Evolutionary conservation across 1,140 invertebrate species (phyloP).

Genomic region (Orchestia grillus): DNA sequence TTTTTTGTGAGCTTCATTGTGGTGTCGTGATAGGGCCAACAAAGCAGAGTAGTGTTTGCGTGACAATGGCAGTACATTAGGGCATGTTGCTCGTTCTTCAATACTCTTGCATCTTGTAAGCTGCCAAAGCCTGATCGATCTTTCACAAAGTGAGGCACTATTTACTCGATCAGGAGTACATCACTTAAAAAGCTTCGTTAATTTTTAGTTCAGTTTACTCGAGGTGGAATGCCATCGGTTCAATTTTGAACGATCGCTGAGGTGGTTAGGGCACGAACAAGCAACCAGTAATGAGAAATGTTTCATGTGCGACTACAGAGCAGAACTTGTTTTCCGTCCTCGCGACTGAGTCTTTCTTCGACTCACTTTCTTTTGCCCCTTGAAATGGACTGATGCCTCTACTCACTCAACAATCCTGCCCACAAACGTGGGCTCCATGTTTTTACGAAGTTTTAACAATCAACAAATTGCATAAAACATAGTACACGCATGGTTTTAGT

Average conservation of each 20-base stretch:
- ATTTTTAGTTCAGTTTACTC: slow-evolving; percentile 3
- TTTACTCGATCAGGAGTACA: slow-evolving; percentile 22
- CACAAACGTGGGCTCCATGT: not conserved
- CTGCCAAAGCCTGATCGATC: slow-evolving; percentile 49
- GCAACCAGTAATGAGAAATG: not conserved
- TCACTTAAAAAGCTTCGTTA: slow-evolving; percentile 9
- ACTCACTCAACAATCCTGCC: not conserved
- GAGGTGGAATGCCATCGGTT: not conserved
- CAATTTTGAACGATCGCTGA: not conserved
- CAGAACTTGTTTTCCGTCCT: not conserved
- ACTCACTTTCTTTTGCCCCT: not conserved
- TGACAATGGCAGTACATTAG: slow-evolving; percentile 50
- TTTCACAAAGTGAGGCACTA: slow-evolving; percentile 29
- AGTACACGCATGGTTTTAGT: not conserved
- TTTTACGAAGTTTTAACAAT: not conserved
- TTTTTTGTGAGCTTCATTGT: slow-evolving; percentile 41
- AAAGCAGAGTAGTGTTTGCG: slow-evolving; percentile 53
- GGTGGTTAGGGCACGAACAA: not conserved
- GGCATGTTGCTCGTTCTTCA: slow-evolving; percentile 55
- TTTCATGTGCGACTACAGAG: not conserved
- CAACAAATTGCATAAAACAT: not conserved
- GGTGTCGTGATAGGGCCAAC: slow-evolving; percentile 50
- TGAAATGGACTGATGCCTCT: not conserved
- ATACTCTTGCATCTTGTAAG: slow-evolving; percentile 53
- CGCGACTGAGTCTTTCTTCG: not conserved